Percentiles rank a stretch among this genome's conserved stretches.
Evolutionary conservation across 2,113 vertebrate species (phyloP).

Genomic region (Aphelocoma coerulescens): DNA sequence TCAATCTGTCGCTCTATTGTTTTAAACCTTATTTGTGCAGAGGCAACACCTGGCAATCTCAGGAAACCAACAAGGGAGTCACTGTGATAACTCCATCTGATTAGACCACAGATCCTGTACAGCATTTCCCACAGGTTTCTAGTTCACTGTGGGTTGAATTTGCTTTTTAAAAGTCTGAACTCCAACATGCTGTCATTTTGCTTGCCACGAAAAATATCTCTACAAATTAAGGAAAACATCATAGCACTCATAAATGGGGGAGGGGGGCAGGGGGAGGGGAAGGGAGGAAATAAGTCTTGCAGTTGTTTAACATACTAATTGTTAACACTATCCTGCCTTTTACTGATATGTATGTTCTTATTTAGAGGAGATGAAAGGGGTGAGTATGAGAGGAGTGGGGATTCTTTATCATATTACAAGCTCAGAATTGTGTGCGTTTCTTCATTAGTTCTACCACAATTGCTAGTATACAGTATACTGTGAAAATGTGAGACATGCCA

Average conservation of each 20-base stretch:
- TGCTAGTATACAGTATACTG: neutral
- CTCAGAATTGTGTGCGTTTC: neutral
- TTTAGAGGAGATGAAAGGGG: neutral
- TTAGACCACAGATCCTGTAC: constrained; percentile 41
- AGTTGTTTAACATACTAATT: neutral
- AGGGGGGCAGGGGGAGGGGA: rapidly evolving
- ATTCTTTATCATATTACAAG: neutral
- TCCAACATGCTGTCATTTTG: neutral
- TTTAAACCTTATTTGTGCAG: neutral
- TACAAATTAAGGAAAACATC: neutral
- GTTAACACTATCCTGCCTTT: neutral
- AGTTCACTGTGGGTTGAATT: neutral
- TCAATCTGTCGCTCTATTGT: neutral
- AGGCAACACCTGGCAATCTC: constrained; percentile 14
- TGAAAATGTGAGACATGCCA: neutral
- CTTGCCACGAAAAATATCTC: neutral
- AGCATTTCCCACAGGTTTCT: constrained; percentile 8
- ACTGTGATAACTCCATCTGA: constrained; percentile 23
- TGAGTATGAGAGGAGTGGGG: neutral
- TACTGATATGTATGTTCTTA: neutral
- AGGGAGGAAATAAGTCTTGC: neutral
- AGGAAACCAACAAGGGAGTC: constrained; percentile 14
- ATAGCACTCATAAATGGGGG: rapidly evolving
- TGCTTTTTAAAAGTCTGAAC: neutral
- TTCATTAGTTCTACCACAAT: neutral